These are phyloP conservation scores for Turritopsis dohrnii DNA, from an alignment of 30 jellyfish, hydroid and myxozoan genomes.

Conservation along the genomic window DNA sequence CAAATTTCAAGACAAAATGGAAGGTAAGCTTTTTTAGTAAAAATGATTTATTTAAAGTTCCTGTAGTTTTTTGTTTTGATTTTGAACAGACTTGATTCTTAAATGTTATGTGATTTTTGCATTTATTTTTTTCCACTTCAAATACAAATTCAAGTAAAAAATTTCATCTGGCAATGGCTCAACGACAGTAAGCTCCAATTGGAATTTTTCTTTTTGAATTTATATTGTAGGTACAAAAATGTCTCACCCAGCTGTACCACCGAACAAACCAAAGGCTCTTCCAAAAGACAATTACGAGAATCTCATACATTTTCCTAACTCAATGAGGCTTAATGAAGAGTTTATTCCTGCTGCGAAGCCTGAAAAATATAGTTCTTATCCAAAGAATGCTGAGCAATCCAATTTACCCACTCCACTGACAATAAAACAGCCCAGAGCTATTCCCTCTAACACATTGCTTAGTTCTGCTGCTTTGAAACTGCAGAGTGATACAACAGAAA, in stretches of 20 bases:
- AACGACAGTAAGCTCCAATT: too few species aligned
- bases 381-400: conserved; percentile 2
- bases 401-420: neutral
- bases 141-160: too few species aligned
- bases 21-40: neutral
- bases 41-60: too few species aligned
- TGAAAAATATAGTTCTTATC: neutral
- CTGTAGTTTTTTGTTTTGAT: too few species aligned
- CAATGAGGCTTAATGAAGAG: conserved; percentile 10
- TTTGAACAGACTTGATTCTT: too few species aligned
- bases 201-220: too few species aligned
- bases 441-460: conserved; percentile 9
- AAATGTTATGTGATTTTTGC: too few species aligned
- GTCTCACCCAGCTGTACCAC: neutral
- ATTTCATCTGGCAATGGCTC: too few species aligned
- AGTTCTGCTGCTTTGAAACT: conserved; percentile 12
- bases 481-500: neutral
- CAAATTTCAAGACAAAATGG: neutral
- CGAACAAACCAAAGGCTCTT: neutral
- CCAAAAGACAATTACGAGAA: neutral
- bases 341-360: conserved; percentile 14
- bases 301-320: neutral
- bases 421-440: neutral
- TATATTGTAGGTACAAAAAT: neutral
- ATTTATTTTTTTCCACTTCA: too few species aligned